A percentile compares a stretch with the other conserved stretches of the same genome.
Evolutionary conservation across 2,113 vertebrate species (phyloP).

Genomic region (Serilophus lunatus): DNA sequence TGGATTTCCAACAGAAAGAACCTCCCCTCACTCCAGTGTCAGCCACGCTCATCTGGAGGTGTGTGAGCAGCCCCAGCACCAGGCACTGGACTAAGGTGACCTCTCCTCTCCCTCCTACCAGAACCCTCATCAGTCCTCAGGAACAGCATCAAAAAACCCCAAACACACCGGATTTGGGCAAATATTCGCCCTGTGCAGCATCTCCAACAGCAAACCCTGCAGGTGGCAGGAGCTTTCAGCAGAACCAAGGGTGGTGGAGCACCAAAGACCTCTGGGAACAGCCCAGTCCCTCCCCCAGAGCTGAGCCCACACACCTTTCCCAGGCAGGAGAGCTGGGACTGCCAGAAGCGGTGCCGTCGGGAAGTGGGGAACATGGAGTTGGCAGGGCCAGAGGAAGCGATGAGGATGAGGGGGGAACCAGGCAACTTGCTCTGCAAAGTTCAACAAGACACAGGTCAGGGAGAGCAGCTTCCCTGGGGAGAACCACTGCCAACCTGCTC

Average conservation of each 20-base stretch:
- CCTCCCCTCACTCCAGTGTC: not conserved
- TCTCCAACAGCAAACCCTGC: fast-evolving
- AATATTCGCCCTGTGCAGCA: fast-evolving
- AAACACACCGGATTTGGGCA: fast-evolving
- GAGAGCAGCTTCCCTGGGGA: not conserved
- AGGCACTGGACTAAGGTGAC: not conserved
- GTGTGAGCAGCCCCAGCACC: not conserved
- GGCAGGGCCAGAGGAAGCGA: constrained; percentile 89
- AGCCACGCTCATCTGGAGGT: not conserved
- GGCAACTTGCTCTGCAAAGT: constrained; percentile 88
- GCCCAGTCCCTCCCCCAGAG: not conserved
- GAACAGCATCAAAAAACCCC: not conserved
- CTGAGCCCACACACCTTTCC: constrained; percentile 82
- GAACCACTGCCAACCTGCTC: not conserved
- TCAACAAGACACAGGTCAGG: not conserved
- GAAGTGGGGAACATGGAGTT: constrained; percentile 86
- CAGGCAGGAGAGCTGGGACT: constrained; percentile 94
- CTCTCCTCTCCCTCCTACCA: not conserved
- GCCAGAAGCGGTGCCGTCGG: constrained; percentile 95
- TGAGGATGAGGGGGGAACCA: constrained; percentile 92
- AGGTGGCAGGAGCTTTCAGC: not conserved
- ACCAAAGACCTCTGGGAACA: not conserved
- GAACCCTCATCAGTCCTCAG: not conserved
- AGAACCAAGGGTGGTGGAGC: not conserved
- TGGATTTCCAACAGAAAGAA: fast-evolving